Conservation (phyloP, 2,888 invertebrate genomes). For the Bellardia pandia region DNA sequence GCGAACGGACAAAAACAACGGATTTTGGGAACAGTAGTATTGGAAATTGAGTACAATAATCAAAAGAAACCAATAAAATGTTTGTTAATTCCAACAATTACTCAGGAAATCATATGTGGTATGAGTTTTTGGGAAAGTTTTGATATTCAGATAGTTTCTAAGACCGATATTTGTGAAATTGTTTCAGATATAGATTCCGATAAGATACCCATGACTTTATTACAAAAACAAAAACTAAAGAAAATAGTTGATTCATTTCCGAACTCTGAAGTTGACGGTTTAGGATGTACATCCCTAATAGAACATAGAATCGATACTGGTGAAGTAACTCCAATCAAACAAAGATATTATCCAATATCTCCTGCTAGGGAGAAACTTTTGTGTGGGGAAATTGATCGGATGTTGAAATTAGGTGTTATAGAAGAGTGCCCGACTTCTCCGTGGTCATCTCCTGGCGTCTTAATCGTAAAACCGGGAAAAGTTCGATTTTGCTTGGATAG, state of each 20-base stretch:
- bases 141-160: not conserved
- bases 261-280: not conserved
- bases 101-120: not conserved
- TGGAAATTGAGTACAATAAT: not conserved
- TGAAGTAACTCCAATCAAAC: not conserved
- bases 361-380: conserved; percentile 2
- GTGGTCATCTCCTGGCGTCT: not conserved
- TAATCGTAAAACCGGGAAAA: not conserved
- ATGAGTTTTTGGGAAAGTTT: not conserved
- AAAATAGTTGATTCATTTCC: conserved; percentile 16
- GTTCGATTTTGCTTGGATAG: not conserved
- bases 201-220: not conserved
- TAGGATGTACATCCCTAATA: conserved; percentile 14
- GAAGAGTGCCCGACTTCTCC: not conserved
- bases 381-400: not conserved
- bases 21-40: not conserved
- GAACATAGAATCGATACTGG: not conserved
- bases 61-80: no score
- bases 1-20: conserved; percentile 4
- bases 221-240: not conserved
- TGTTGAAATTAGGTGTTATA: not conserved
- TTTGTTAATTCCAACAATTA: not conserved
- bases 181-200: not conserved
- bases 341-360: not conserved
- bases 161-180: not conserved